These are phyloP conservation scores for Dysmachus trigonus DNA, from an alignment of 2,888 invertebrate species.

Conservation along the genomic window DNA sequence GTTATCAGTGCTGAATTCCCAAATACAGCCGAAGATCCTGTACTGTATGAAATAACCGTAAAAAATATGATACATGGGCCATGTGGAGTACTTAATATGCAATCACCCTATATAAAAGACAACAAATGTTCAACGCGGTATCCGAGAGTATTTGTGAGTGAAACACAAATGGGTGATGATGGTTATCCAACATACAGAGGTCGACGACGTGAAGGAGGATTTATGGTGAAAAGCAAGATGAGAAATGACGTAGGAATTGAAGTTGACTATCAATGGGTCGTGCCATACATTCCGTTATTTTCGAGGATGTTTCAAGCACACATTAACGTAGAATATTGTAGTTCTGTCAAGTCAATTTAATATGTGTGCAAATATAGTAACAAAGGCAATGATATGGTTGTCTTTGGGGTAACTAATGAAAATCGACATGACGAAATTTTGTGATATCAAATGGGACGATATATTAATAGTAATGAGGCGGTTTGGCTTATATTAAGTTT, in stretches of 20 bases:
- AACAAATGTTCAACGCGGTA: no score
- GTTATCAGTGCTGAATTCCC: constrained; percentile 49
- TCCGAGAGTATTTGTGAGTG: no score
- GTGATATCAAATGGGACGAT: background rate
- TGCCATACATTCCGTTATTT: background rate
- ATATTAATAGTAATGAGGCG: background rate
- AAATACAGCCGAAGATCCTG: constrained; percentile 54
- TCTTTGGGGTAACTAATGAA: background rate
- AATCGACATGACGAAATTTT: background rate
- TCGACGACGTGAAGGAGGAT: background rate
- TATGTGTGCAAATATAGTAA: background rate
- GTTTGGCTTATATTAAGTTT: background rate
- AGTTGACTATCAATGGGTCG: background rate
- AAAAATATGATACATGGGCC: constrained; percentile 59
- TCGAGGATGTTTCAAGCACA: background rate
- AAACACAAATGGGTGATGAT: no score
- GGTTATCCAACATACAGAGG: constrained; percentile 29
- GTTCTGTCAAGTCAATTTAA: background rate
- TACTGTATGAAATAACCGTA: constrained; percentile 52
- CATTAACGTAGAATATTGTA: background rate
- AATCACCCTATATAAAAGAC: no score
- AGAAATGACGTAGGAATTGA: background rate
- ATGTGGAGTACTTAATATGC: constrained; percentile 54
- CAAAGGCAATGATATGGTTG: background rate
- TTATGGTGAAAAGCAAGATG: no score